Conservation (phyloP, 2,797 vertebrate genomes). For the Diplodus sargus region DNA sequence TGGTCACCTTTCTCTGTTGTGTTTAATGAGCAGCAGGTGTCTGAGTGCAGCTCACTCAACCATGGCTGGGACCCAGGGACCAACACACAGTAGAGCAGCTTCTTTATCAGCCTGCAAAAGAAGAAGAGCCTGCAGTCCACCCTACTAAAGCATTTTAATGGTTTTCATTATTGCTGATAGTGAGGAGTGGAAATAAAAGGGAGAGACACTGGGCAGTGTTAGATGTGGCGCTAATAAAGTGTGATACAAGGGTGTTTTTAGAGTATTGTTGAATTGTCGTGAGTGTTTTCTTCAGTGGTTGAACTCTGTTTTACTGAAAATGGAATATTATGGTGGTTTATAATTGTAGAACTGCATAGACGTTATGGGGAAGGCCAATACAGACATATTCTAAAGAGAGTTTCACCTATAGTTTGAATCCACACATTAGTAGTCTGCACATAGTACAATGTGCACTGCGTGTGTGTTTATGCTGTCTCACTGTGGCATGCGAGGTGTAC, state of each 20-base stretch:
- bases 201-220: background rate
- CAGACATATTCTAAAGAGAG: background rate
- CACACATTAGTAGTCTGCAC: slow-evolving; percentile 1
- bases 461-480: slow-evolving; percentile 23
- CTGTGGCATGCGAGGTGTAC: slow-evolving; percentile 23
- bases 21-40: slow-evolving; percentile 81
- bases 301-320: background rate
- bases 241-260: background rate
- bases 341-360: background rate
- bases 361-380: background rate
- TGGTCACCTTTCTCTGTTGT: slow-evolving; percentile 75
- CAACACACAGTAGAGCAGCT: slow-evolving; percentile 35
- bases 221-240: slow-evolving; percentile 14
- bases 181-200: slow-evolving; percentile 45
- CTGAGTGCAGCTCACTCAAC: slow-evolving; percentile 60
- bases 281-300: slow-evolving; percentile 1
- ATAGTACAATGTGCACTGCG: background rate
- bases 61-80: slow-evolving; percentile 44
- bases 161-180: slow-evolving; percentile 52
- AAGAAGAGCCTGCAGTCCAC: slow-evolving; percentile 38
- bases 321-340: background rate
- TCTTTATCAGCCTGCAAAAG: slow-evolving; percentile 44
- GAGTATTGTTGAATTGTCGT: slow-evolving; percentile 1
- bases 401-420: slow-evolving; percentile 4
- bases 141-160: slow-evolving; percentile 53